Base-by-base conservation (phyloP, 1,140 invertebrate species). In the Scaptomyza graminum region DNA sequence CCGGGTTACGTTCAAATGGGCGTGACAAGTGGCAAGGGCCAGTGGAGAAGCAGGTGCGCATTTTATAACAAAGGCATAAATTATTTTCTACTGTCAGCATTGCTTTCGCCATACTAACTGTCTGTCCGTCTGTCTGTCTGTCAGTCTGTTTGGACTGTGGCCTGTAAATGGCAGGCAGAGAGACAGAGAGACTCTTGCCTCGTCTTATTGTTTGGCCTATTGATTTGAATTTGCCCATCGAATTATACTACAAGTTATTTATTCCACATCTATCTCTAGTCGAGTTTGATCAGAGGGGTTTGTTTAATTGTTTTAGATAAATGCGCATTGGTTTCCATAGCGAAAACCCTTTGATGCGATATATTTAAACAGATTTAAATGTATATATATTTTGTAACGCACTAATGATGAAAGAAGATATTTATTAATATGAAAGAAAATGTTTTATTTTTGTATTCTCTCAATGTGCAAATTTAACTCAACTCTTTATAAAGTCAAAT, bases 81-180 rank as follows among this genome's bases (percentile, higher is more conserved):
- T 88, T 88, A 88, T 88, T 88, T 83, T 64, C 69, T n/a, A 66
- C 84, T 89, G 83, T 88, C 83, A 88, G 81, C 83, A 88, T 88
- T 81, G 82, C 82, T 82, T 69, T 67, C 49, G 54, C 39, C 62
- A 60, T 64, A 15, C 15, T 18, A 16, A 2, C 15, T n/a, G 18
- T 22, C 4, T 3, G 0, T 22, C 18, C 4, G 18, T 22, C 18
- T 1, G 18, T 22, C 18, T 22, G 18, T 22, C 18, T 22, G 46
- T 47, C 46, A 8, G 2, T 18, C 31, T 34, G 31, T 25, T 7
- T 13, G 11, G 18, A 25, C 22, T 39, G 37, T 22, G 51, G 43
- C 72, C 78, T 80, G 72, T 67, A 67, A 56, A 25, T 44, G 55
- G 55, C 55, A 57, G 37, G 3, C 37, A 3, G 37, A 11, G 28